A percentile compares a stretch with the other conserved stretches of the same genome.
Evolutionary conservation across 2,888 invertebrate species (phyloP).

Genomic region (Tineola bisselliella): DNA sequence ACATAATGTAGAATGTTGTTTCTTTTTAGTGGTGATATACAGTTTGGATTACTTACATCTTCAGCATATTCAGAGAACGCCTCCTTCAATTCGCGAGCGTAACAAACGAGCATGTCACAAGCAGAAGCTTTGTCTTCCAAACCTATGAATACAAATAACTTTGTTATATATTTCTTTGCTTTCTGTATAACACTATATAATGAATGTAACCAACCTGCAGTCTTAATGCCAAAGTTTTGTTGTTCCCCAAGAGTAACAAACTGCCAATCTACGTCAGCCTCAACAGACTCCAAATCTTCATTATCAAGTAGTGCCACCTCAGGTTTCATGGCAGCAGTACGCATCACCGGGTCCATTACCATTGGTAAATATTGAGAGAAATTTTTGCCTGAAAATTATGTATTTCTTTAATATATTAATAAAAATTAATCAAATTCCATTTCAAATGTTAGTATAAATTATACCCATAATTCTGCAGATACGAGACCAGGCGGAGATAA

Average conservation of each 20-base stretch:
- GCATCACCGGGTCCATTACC: conserved; percentile 95
- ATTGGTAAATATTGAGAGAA: conserved; percentile 92
- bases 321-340: conserved; percentile 91
- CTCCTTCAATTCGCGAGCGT: conserved; percentile 91
- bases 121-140: conserved; percentile 96
- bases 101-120: conserved; percentile 96
- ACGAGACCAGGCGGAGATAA: conserved; percentile 98
- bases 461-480: conserved; percentile 91
- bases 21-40: too few species aligned
- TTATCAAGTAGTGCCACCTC: conserved; percentile 92
- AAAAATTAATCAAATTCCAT: not conserved
- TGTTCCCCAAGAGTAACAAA: conserved; percentile 94
- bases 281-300: conserved; percentile 83
- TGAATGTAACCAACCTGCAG: conserved; percentile 69
- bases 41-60: conserved; percentile 60
- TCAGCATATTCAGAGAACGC: conserved; percentile 70
- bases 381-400: conserved; percentile 69
- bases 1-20: too few species aligned
- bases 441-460: not conserved
- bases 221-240: conserved; percentile 94
- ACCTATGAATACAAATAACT: conserved; percentile 45
- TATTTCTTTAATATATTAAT: not conserved
- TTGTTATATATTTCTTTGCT: not conserved
- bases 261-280: conserved; percentile 92
- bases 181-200: not conserved